These are phyloP conservation scores for Zygaena filipendulae DNA, from an alignment of 2,888 invertebrate genomes.

Conservation along the genomic window DNA sequence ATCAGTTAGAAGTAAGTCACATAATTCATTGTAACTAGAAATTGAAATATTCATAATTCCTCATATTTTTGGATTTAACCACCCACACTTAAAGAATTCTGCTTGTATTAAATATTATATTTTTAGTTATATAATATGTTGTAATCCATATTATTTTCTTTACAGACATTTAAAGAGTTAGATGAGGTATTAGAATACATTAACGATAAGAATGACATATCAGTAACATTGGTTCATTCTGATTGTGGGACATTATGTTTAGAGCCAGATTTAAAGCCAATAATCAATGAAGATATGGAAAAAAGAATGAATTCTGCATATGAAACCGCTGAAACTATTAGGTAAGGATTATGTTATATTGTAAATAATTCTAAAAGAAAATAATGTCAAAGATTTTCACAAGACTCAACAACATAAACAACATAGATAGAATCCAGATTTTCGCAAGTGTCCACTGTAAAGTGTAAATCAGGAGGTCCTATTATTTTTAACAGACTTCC, in stretches of 20 bases:
- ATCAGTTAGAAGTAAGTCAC: conserved; percentile 43
- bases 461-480: too few species aligned
- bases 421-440: too few species aligned
- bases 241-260: conserved; percentile 82
- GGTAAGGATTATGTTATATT: conserved; percentile 67
- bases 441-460: too few species aligned
- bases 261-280: conserved; percentile 80
- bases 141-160: conserved; percentile 16
- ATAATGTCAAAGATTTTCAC: too few species aligned
- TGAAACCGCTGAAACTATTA: conserved; percentile 76
- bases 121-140: not conserved
- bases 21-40: too few species aligned
- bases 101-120: too few species aligned
- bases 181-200: conserved; percentile 70
- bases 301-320: conserved; percentile 72
- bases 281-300: conserved; percentile 71
- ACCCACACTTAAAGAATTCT: too few species aligned
- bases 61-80: too few species aligned
- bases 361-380: too few species aligned
- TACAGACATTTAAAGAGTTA: conserved; percentile 81
- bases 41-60: too few species aligned
- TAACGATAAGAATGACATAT: conserved; percentile 46
- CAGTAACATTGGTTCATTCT: conserved; percentile 79
- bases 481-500: too few species aligned
- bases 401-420: too few species aligned